Evolutionary conservation across 2,888 invertebrate genomes (phyloP), one percentile per base, ranked within the genome.

Genomic region (Anaspis maculata): DNA sequence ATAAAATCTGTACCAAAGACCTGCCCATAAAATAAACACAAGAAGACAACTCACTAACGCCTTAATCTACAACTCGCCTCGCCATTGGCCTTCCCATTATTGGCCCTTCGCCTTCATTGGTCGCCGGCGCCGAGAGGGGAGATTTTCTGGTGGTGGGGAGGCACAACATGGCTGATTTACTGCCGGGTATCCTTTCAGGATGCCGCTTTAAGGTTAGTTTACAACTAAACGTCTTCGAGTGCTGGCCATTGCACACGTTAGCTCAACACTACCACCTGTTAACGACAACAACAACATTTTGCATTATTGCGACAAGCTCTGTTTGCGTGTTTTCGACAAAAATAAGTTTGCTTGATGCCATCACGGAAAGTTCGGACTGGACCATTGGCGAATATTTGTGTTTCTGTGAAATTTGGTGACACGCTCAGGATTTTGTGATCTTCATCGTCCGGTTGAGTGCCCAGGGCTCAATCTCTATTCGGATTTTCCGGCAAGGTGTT

Each of bases 121-220:
- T 37, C 35, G 25, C n/a, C 25, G 13, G 24, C 22, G 27, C 13
- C 27, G 12, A 21, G 46, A 41, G 49, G 49, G 56, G 57, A 54
- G 39, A 25, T 24, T 37, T 23, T 13, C 19, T 13, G 35, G 44
- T 31, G 39, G 42, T 52, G 52, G 61, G 61, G 57, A 47, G 42
- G 42, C 46, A 55, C 58, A 66, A 66, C 61, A 66, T 66, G 66
- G 66, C 66, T 66, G 64, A 64, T 64, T 62, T 61, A 63, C 59
- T 53, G 55, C 56, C 56, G 48, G 51, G 42, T 39, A 39, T 47
- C 37, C 27, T 32, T 31, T 25, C 15, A 30, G 39, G 28, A 42
- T 33, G 37, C 37, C 42, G 48, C 49, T 54, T 51, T 47, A 42
- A 54, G 53, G 56, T 62, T 61, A 61, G 63, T 63, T 61, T 54